Base-by-base conservation (phyloP, 1,140 invertebrate species). In the Drosophila nikananu region DNA sequence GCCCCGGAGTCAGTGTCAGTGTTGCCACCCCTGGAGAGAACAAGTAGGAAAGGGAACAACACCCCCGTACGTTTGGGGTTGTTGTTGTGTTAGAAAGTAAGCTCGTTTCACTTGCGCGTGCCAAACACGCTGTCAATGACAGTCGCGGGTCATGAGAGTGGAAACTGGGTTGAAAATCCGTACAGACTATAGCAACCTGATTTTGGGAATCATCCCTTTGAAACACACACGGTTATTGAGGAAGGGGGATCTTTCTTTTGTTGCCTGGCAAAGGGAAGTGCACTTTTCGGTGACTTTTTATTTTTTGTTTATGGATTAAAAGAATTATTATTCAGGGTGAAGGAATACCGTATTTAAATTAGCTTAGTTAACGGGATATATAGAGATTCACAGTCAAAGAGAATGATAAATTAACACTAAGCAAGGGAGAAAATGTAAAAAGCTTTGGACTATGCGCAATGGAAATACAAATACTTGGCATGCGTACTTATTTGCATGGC, bases 31-130 rank as follows among this genome's bases (percentile, higher is more conserved):
- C 27, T 23, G 19, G 21, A 44, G n/a, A 15, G 10, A 1, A 37
- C 13, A 54, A 66, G 42, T 55, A 57, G 49, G 39, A 21, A 49
- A 52, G 59, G 25, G 62, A 70, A 52, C 55, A 55, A 54, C 58
- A 54, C 42, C 60, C 52, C 32, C 70, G 30, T 27, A 51, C 63
- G 9, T 27, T 51, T 73, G 67, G 70, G 70, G 68, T 73, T 60
- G 68, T 39, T 67, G 59, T 37, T 57, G 30, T 57, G 23, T 19
- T 21, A 10, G 42, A 10, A 42, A 32, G 54, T 79, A 80, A 83
- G 76, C 81, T 63, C 46, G 64, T 75, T 70, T 81, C 68, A 86
- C 82, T 80, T 84, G 82, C 78, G 82, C 82, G 82, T 86, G 82
- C 64, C 74, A 49, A 61, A 58, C 68, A 61, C 46, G 54, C 44